These are phyloP conservation scores for Charaxes varanes DNA, from an alignment of 1,140 invertebrate genomes.

Conservation along the genomic window DNA sequence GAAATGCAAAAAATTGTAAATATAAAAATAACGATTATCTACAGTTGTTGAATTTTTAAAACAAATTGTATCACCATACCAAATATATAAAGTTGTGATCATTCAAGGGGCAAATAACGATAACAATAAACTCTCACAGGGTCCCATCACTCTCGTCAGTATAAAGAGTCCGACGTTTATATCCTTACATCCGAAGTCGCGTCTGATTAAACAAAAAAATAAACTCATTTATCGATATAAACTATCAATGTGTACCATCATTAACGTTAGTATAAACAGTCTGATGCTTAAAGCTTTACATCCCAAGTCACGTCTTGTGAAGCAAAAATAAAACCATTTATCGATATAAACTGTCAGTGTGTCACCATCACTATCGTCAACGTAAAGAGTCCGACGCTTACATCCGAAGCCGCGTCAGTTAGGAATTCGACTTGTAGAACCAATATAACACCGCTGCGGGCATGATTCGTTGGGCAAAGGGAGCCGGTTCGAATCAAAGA, in stretches of 20 bases:
- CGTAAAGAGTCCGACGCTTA: constrained; percentile 1
- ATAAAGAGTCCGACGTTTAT: constrained; percentile 1
- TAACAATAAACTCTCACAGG: background rate
- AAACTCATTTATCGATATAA: no score
- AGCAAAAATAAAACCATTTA: background rate
- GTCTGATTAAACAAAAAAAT: no score
- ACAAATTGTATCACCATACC: no score
- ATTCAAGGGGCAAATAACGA: no score
- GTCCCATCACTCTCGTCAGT: background rate
- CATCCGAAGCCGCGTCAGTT: constrained; percentile 1
- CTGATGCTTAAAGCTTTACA: no score
- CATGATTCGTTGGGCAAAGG: background rate
- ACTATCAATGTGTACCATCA: no score
- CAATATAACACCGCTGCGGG: background rate
- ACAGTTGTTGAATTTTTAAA: no score
- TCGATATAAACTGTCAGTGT: background rate
- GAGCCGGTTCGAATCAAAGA: background rate
- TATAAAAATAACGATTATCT: no score
- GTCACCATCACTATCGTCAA: background rate
- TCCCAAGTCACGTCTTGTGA: background rate
- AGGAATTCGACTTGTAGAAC: constrained; percentile 3
- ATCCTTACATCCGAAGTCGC: constrained; percentile 1
- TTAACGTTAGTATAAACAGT: no score
- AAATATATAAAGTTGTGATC: no score
- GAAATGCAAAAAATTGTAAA: no score